Base-by-base conservation (phyloP, 2,888 invertebrate species). In the Callyntrura guangdongensis region DNA sequence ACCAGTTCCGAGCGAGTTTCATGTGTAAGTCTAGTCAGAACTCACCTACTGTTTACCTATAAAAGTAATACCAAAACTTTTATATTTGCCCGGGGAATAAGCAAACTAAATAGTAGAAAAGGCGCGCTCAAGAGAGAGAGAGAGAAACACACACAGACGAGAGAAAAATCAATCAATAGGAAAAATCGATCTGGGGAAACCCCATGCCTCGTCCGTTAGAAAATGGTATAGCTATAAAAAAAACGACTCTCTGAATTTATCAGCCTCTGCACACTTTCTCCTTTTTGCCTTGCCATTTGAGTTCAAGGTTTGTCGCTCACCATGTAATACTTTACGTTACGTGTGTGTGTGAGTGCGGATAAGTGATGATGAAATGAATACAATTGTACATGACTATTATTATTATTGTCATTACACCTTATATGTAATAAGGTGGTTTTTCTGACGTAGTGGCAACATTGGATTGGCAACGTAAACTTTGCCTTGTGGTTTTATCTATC, bases 181-280 rank as follows among this genome's bases (percentile, higher is more conserved):
- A n/a, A 81, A 72, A 81, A 90, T 90, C 85, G 90, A 90, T 90
- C 90, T 72, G 90, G 90, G 90, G 90, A 90, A 86, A 84, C 90
- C 89, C 90, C 90, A 81, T 56, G 47, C 20, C 49, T 47, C 6
- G 77, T 77, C 36, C 36, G 36, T 4, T 4, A 36, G 20, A 47
- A 36, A 47, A 86, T 59, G 61, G n/a, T n/a, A n/a, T 74, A 86
- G 27, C 27, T 83, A 36, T 2, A 4, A 47, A 82, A 4, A 47
- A 82, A 83, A 11, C 49, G 47, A 67, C 81, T 83, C 45, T 64
- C 61, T 45, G 53, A 22, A 69, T 85, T 45, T 22, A 72, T 64
- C 11, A 67, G 20, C 69, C 72, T 36, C 36, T 36, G 20, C 72
- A 56, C 74, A 72, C 74, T 83, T 88, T 61, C 61, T 88, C 82